Conservation (phyloP, 2,113 vertebrate species). For the Okapia johnstoni region DNA sequence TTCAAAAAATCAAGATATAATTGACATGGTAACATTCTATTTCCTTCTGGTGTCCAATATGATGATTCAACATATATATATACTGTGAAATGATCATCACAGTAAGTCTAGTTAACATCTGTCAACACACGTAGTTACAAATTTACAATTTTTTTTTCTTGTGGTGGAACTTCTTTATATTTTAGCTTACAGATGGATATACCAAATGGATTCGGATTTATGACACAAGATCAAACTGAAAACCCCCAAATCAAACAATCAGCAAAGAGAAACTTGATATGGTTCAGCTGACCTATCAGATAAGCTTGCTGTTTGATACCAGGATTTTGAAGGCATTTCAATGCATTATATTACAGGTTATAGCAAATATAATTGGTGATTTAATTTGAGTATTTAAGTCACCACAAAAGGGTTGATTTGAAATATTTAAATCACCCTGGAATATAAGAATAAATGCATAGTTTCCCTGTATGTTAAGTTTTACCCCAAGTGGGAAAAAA, state of each 20-base stretch:
- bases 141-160: background rate
- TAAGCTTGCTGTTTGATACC: background rate
- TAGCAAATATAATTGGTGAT: background rate
- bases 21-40: background rate
- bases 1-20: background rate
- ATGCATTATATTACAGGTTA: background rate
- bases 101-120: background rate
- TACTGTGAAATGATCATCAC: background rate
- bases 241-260: background rate
- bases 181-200: background rate
- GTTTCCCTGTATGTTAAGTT: background rate
- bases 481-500: slow-evolving; percentile 2
- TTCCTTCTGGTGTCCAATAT: background rate
- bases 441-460: background rate
- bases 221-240: background rate
- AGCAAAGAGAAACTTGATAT: background rate
- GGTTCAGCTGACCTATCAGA: background rate
- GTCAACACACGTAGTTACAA: background rate
- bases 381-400: slow-evolving; percentile 24
- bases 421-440: background rate
- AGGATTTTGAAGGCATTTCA: background rate
- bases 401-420: background rate
- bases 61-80: background rate
- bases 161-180: background rate
- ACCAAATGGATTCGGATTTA: background rate